A percentile compares a stretch with the other conserved stretches of the same genome.
These are phyloP conservation scores for Diadromus collaris DNA, from an alignment of 2,888 invertebrate species.

Conservation along the genomic window DNA sequence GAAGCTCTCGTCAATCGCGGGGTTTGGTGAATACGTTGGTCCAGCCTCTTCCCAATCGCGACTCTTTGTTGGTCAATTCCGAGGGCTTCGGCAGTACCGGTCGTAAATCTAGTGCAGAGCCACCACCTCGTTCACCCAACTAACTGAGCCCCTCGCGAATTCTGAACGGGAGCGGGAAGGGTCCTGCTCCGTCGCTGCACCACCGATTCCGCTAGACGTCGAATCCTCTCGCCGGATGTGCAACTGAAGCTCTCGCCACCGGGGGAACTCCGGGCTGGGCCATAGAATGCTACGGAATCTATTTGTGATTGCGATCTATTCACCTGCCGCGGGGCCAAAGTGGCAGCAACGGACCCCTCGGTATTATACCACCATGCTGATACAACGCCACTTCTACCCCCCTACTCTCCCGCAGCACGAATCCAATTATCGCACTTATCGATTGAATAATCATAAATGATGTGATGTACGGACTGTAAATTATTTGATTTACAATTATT, in stretches of 20 bases:
- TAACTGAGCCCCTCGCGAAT: conserved; percentile 23
- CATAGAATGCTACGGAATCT: conserved; percentile 35
- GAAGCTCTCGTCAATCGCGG: neutral
- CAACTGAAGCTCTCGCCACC: conserved; percentile 27
- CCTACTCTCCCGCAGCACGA: neutral
- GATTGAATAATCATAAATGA: conserved; percentile 55
- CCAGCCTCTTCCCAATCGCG: neutral
- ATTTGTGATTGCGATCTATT: conserved; percentile 56
- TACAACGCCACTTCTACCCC: neutral
- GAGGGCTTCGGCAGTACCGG: conserved; percentile 4
- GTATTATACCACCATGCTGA: conserved; percentile 5
- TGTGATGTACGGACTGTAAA: conserved; percentile 39
- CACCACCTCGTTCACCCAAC: neutral
- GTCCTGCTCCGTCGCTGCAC: neutral
- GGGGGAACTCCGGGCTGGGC: conserved; percentile 3
- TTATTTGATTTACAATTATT: conserved; percentile 54
- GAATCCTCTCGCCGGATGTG: conserved; percentile 40
- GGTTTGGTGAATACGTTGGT: neutral
- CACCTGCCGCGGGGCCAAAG: conserved; percentile 46
- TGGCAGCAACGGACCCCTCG: conserved; percentile 26
- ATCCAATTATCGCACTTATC: conserved; percentile 56
- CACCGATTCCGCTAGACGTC: conserved; percentile 37
- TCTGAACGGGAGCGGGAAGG: too few relatives aligned
- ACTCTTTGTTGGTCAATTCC: neutral
- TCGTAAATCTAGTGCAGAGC: neutral